phyloP scores from a whole-genome alignment of 2,888 invertebrate species.

The Drosophila koepferae region DNA sequence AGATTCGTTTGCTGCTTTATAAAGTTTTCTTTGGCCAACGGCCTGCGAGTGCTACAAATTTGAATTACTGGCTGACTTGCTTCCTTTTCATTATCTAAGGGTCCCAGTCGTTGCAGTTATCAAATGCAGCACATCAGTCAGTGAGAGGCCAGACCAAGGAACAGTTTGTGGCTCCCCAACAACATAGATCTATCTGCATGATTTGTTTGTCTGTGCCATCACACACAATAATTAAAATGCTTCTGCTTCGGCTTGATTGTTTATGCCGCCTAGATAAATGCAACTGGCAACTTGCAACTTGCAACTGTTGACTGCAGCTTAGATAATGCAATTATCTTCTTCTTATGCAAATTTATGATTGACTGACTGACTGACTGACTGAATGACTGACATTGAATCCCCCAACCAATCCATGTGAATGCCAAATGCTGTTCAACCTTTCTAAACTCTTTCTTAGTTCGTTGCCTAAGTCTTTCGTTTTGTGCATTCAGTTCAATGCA shows the following conservation, averaged over 20 bases:
- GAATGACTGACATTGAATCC: slow-evolving; percentile 47
- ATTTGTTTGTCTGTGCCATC: slow-evolving; percentile 49
- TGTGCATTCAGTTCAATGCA: slow-evolving; percentile 59
- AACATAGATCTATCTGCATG: slow-evolving; percentile 33
- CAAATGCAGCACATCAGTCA: slow-evolving; percentile 71
- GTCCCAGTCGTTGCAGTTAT: slow-evolving; percentile 69
- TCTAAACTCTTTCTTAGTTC: slow-evolving; percentile 66
- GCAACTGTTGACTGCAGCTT: slow-evolving; percentile 53
- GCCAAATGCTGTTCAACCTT: slow-evolving; percentile 75
- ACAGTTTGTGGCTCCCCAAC: slow-evolving; percentile 13
- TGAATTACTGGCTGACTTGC: slow-evolving; percentile 65
- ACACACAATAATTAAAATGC: slow-evolving; percentile 78
- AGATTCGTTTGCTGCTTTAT: slow-evolving; percentile 22
- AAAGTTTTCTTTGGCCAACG: slow-evolving; percentile 37
- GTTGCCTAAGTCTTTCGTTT: slow-evolving; percentile 53
- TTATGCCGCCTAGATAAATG: slow-evolving; percentile 63
- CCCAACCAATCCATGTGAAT: slow-evolving; percentile 36
- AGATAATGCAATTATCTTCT: slow-evolving; percentile 64
- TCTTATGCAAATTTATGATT: slow-evolving; percentile 76
- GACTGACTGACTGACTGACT: slow-evolving; percentile 38
- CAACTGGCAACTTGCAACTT: slow-evolving; percentile 25
- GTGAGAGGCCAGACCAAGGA: slow-evolving; percentile 14
- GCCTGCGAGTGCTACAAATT: slow-evolving; percentile 55
- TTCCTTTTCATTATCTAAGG: slow-evolving; percentile 75
- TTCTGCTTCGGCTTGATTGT: slow-evolving; percentile 50